phyloP scores from a whole-genome alignment of 2,113 vertebrate species.

The Pantherophis guttatus region DNA sequence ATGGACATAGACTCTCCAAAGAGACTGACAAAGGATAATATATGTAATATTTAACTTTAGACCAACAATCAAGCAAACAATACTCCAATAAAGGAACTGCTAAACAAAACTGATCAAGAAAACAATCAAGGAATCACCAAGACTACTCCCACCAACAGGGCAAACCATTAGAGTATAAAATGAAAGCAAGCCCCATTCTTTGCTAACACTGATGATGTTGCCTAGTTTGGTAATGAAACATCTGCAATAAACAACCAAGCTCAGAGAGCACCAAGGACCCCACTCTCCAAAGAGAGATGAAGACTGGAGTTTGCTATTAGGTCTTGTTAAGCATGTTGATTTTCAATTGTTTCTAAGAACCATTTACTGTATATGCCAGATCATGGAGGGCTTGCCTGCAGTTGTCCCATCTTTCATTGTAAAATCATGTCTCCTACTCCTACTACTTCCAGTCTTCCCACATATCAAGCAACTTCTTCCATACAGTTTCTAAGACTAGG shows the following conservation, averaged over 20 bases:
- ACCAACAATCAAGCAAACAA: neutral
- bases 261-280: neutral
- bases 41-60: neutral
- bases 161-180: neutral
- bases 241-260: neutral
- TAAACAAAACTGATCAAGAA: neutral
- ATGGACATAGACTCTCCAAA: neutral
- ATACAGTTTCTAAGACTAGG: neutral
- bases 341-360: neutral
- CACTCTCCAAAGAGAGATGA: neutral
- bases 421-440: neutral
- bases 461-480: neutral
- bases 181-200: neutral
- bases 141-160: neutral
- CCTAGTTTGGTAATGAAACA: neutral
- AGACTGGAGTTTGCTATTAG: neutral
- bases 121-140: neutral
- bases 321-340: neutral
- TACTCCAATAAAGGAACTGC: neutral
- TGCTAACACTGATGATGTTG: neutral
- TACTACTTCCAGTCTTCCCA: neutral
- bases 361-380: neutral
- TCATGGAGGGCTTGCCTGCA: neutral
- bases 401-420: neutral
- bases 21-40: neutral